These are phyloP conservation scores for Alviniconcha strummeri DNA, from an alignment of 2,888 invertebrate species.

Conservation along the genomic window DNA sequence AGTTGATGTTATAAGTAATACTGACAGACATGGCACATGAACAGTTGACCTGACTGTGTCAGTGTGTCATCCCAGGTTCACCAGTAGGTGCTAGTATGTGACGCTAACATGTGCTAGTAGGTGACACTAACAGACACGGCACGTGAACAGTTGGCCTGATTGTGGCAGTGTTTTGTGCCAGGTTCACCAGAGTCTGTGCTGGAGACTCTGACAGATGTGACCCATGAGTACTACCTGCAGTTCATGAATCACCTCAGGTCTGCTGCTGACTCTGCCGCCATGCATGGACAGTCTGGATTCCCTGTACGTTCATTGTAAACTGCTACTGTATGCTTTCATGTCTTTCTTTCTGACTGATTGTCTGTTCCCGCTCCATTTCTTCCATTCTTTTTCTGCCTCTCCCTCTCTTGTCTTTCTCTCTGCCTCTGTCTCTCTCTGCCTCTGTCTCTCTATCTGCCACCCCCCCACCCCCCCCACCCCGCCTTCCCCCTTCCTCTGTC, in stretches of 20 bases:
- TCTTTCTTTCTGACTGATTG: neutral
- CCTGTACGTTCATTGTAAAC: constrained; percentile 55
- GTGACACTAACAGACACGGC: too few relatives aligned
- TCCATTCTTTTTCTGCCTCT: neutral
- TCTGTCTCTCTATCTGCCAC: neutral
- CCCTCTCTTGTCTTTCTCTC: neutral
- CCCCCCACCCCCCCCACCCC: neutral
- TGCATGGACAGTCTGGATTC: constrained; percentile 67
- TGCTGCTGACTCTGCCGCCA: constrained; percentile 77
- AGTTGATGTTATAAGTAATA: too few relatives aligned
- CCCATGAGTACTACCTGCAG: constrained; percentile 62
- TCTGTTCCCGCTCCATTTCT: neutral
- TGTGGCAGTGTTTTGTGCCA: constrained; percentile 37
- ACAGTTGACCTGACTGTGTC: too few relatives aligned
- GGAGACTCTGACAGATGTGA: constrained; percentile 68
- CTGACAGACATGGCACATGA: too few relatives aligned
- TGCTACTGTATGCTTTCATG: neutral
- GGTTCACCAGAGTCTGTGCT: constrained; percentile 64
- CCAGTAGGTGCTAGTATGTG: too few relatives aligned
- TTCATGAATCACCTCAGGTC: constrained; percentile 74
- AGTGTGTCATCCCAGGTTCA: too few relatives aligned
- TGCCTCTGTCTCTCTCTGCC: neutral
- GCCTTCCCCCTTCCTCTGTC: too few relatives aligned
- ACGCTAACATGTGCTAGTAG: too few relatives aligned
- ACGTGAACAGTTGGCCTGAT: too few relatives aligned